Evolutionary conservation across 2,797 vertebrate species (phyloP), one percentile per base, ranked within the genome.

Genomic region (Diglossa cyanea): DNA sequence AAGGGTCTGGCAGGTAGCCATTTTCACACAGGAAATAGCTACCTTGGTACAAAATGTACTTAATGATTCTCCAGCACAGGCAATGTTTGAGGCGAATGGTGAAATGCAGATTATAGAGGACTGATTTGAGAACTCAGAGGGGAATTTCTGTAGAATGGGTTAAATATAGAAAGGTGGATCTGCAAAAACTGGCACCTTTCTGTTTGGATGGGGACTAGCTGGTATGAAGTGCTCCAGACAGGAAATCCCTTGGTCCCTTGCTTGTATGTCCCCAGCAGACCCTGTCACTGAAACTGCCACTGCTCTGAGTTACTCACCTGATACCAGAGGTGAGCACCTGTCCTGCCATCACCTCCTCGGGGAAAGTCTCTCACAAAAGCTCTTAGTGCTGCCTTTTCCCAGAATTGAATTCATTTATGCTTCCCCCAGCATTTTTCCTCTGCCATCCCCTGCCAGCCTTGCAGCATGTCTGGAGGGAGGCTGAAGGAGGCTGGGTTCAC

Each of bases 191-290:
- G 26, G 0, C 70, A 8, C 17, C 26, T 71, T 42, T 37, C 17
- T 54, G 2, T 54, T 47, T 39, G 67, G 19, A 3, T 16, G 14
- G 66, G 35, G 14, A 21, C 55, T 33, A 4, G 14, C 1, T 18
- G 54, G 19, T 1, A 1, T 8, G 45, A 35, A 57, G 48, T 7
- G n/a, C 51, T 60, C 1, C 17, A 24, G n/a, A 2, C 10, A 8
- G 57, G 71, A 9, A 31, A 42, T n/a, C 14, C 0, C 62, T n/a
- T 1, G 8, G 14, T 31, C 17, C 54, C 47, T 57, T 4, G 2
- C 13, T 57, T 16, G 7, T 5, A 2, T 4, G 21, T 4, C 2
- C 47, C 23, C 58, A 17, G 40, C 2, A 1, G 4, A 17, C 5
- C 31, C 28, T 37, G 24, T 17, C 7, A 30, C 11, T 8, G n/a